Base-by-base conservation (phyloP, 2,888 invertebrate species). In the Trilocha varians region DNA sequence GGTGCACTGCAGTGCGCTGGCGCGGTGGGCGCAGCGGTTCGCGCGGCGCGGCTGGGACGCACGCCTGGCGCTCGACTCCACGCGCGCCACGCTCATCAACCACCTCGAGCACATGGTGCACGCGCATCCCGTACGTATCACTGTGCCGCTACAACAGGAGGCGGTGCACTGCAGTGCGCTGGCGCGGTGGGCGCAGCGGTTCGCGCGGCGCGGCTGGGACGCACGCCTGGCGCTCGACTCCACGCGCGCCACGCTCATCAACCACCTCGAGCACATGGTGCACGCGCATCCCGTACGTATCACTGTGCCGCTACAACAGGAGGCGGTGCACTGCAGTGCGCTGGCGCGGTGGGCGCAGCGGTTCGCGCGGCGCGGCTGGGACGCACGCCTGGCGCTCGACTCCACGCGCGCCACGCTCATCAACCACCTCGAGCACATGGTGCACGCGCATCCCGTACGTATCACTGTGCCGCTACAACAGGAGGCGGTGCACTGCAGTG, bases 401-500 rank as follows among this genome's bases (percentile, higher is more conserved):
- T 67, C 47, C 41, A 60, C 62, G 32, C 46, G 47, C 39, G 62
- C 64, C 36, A 48, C 52, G 14, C 57, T 59, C 40, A 43, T 47
- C 45, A 60, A 56, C 46, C 65, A 60, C 46, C 65, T 65, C 65
- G 65, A 68, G 47, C 62, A 63, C 57, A 65, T 73, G 49, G 43
- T 72, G 65, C 62, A 59, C 39, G 55, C 67, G 39, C 52, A 49
- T 35, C 43, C 49, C 44, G 53, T 54, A 14, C n/a, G n/a, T n/a
- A n/a, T n/a, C n/a, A 18, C 40, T 42, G 8, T 8, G 8, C 18
- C 11, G 8, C 32, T 5, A 1, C 14, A 14, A n/a, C 84, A 97
- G 62, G 97, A 97, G 72, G 91, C 97, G 46, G 94, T 97, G 42
- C 97, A 96, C 74, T 95, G 95, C 78, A 91, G 92, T 40, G 87